These are phyloP conservation scores for Amphimedon queenslandica DNA, from an alignment of 37 sponge, comb jelly and placozoan genomes.

Conservation along the genomic window DNA sequence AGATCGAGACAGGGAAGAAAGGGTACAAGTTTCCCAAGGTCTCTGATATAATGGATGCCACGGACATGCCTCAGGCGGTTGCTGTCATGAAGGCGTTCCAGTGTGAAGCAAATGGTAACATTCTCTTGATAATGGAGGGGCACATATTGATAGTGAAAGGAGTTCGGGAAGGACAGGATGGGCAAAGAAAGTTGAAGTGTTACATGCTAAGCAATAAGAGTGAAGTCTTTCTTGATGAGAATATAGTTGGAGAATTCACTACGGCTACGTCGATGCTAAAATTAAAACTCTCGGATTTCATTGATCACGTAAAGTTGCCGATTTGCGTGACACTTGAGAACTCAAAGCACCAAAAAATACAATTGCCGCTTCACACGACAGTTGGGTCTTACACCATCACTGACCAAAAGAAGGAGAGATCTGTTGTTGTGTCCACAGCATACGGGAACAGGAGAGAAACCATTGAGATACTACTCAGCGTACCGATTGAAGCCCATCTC, in stretches of 20 bases:
- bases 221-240: too few relatives aligned
- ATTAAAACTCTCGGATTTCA: background rate
- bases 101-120: too few relatives aligned
- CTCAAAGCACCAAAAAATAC: background rate
- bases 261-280: background rate
- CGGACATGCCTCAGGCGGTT: background rate
- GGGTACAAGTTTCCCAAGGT: background rate
- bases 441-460: background rate
- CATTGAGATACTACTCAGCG: background rate
- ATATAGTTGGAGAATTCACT: too few relatives aligned
- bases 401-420: background rate
- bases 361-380: background rate
- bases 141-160: too few relatives aligned
- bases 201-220: too few relatives aligned
- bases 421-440: background rate
- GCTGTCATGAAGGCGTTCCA: background rate
- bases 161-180: too few relatives aligned
- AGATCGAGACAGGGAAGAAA: background rate
- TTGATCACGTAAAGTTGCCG: background rate
- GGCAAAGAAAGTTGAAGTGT: too few relatives aligned
- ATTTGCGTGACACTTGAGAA: background rate
- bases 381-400: background rate
- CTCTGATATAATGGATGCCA: background rate
- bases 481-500: background rate
- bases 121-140: too few relatives aligned